phyloP scores from a whole-genome alignment of 2,113 vertebrate species.

The Strix aluco region DNA sequence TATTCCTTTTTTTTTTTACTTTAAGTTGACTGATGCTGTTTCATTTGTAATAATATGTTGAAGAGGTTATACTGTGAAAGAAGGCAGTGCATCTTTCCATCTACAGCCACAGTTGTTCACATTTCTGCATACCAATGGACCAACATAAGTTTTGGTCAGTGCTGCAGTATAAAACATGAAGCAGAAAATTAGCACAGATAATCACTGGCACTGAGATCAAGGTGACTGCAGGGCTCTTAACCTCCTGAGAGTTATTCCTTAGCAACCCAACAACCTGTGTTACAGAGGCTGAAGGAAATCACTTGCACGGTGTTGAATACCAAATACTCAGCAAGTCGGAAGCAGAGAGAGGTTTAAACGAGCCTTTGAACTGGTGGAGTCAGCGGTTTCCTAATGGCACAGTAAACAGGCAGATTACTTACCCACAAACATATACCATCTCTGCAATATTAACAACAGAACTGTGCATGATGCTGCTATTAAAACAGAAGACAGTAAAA shows the following conservation, averaged over 20 bases:
- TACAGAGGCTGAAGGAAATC: not conserved
- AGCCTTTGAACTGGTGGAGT: not conserved
- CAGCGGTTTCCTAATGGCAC: slow-evolving; percentile 19
- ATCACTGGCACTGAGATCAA: not conserved
- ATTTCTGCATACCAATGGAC: not conserved
- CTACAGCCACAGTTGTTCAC: not conserved
- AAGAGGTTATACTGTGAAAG: not conserved
- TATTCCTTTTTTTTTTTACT: not conserved
- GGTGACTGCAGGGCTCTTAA: not conserved
- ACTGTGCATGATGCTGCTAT: not conserved
- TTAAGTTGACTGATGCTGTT: not conserved
- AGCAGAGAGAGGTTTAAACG: not conserved
- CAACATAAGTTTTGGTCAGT: not conserved
- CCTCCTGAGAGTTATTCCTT: slow-evolving; percentile 9
- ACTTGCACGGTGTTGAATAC: not conserved
- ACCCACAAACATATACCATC: not conserved
- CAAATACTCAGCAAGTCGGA: not conserved
- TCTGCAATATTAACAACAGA: not conserved
- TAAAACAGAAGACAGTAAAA: not conserved
- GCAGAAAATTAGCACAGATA: not conserved
- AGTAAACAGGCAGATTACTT: slow-evolving; percentile 16
- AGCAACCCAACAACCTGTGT: slow-evolving; percentile 17
- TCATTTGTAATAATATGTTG: not conserved
- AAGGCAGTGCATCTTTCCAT: not conserved
- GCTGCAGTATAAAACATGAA: not conserved